Evolutionary conservation across 2,888 invertebrate genomes (phyloP), one percentile per base, ranked within the genome.

Genomic region (Harpalus rufipes): DNA sequence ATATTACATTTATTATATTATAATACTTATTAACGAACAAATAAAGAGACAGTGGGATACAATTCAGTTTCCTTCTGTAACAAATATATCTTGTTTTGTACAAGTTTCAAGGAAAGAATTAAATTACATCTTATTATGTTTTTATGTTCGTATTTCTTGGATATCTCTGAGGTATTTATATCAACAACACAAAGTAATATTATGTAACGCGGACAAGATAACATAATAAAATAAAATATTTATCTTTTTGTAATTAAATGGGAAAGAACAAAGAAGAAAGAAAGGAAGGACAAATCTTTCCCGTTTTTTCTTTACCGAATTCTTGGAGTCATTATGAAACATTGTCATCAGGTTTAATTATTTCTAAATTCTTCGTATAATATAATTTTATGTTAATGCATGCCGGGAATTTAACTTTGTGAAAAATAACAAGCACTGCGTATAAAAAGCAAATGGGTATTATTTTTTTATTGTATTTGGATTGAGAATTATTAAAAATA

Each of bases 141-240:
- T 21, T 51, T 51, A 51, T 5, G 32, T 32, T 32, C 32, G 21
- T 44, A 44, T 44, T 44, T 44, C 44, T 44, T 44, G 44, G 10
- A 51, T 51, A 12, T 51, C 12, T 8, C 44, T 51, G 44, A 51
- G 44, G 44, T 51, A 51, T 51, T 12, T 51, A 12, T 51, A 12
- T 12, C 44, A 51, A 51, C 44, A 51, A 12, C 12, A 51, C 8
- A 12, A 51, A 51, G 10, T 51, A 51, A 51, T 51, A 51, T 51
- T 51, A 51, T 51, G 44, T 51, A 51, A 51, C 44, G 6, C 1
- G 12, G 1, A 12, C 44, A 12, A 51, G 44, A 51, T 51, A 32
- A 32, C 32, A 32, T 32, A 51, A 51, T 51, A 51, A 51, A 51
- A 51, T 51, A 51, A 51, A 51, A 51, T 51, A 51, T 51, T 51